These are phyloP conservation scores for Muschampia plurimacula DNA, from an alignment of 2,888 invertebrate species.

Conservation along the genomic window DNA sequence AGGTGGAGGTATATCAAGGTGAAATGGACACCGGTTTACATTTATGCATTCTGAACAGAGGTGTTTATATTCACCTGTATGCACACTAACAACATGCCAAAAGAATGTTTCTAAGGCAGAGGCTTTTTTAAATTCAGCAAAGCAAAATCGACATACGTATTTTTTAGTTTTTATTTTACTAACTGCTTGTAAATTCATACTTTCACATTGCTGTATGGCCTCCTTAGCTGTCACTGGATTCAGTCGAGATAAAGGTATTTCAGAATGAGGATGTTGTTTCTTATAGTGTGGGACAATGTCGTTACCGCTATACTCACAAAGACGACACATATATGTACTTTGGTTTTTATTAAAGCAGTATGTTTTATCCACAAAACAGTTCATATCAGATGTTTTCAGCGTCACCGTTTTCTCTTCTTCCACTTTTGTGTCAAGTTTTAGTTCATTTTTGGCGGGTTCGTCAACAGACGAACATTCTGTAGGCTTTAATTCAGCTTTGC, in stretches of 20 bases:
- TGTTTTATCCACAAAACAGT: conserved; percentile 71
- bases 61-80: conserved; percentile 92
- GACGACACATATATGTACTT: conserved; percentile 82
- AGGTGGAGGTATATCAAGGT: conserved; percentile 73
- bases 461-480: conserved; percentile 15
- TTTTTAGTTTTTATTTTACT: conserved; percentile 66
- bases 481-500: conserved; percentile 40
- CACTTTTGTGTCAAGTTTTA: conserved; percentile 19
- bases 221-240: conserved; percentile 77
- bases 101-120: conserved; percentile 82
- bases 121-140: conserved; percentile 64
- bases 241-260: conserved; percentile 88
- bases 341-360: conserved; percentile 74
- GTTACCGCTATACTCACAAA: conserved; percentile 86
- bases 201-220: conserved; percentile 84
- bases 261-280: conserved; percentile 87
- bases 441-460: neutral
- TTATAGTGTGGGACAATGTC: conserved; percentile 89
- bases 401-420: conserved; percentile 33
- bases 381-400: conserved; percentile 55
- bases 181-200: conserved; percentile 66
- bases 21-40: conserved; percentile 62
- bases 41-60: conserved; percentile 87
- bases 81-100: conserved; percentile 89
- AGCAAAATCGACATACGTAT: conserved; percentile 76